Evolutionary conservation across 2,113 vertebrate species (phyloP).

Genomic region (Mungos mungo): DNA sequence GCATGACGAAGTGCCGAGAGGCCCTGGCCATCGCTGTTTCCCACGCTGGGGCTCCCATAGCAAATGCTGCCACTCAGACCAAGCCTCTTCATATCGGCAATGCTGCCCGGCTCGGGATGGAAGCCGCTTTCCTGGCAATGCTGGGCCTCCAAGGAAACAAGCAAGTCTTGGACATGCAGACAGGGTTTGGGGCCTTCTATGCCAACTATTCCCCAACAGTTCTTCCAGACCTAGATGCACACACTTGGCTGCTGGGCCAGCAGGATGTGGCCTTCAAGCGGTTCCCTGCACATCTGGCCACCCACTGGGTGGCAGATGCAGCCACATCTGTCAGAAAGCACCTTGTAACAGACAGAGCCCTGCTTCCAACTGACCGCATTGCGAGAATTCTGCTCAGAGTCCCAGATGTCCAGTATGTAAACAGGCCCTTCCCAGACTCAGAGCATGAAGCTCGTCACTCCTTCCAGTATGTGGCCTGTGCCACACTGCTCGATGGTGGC

Average conservation of each 20-base stretch:
- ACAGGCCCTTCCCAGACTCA: conserved; percentile 88
- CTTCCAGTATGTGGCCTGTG: conserved; percentile 93
- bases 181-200: conserved; percentile 93
- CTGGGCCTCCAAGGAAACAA: conserved; percentile 91
- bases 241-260: conserved; percentile 90
- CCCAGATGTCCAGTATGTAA: conserved; percentile 90
- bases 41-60: conserved; percentile 93
- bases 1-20: conserved; percentile 85
- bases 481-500: conserved; percentile 87
- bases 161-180: conserved; percentile 87
- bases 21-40: conserved; percentile 94
- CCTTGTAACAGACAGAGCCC: conserved; percentile 68
- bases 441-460: conserved; percentile 96
- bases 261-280: conserved; percentile 94
- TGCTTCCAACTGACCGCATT: conserved; percentile 82
- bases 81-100: conserved; percentile 96
- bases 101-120: conserved; percentile 89
- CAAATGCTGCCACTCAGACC: conserved; percentile 94
- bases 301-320: conserved; percentile 95
- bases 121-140: conserved; percentile 90
- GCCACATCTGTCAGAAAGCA: conserved; percentile 84
- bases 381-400: conserved; percentile 86
- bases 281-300: conserved; percentile 94
- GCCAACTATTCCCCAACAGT: conserved; percentile 87
- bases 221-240: conserved; percentile 80